Base-by-base conservation (phyloP, 1,140 invertebrate genomes). In the Zophobas atratus region DNA sequence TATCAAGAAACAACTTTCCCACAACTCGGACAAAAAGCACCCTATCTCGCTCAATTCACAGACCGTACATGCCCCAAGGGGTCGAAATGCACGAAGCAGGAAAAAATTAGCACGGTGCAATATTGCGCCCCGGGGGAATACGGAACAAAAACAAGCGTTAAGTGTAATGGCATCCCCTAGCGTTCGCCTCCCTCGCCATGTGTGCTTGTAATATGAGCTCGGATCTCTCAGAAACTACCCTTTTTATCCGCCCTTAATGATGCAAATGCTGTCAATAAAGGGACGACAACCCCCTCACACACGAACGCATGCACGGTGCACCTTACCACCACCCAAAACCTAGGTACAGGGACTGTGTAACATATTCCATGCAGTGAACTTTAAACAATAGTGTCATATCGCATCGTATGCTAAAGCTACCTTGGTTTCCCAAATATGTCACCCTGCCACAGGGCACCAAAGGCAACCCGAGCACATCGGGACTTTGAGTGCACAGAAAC, bases 401-500 rank as follows among this genome's bases (percentile, higher is more conserved):
- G 60, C 60, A 67, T 63, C 57, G 8, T 57, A 74, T 46, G 55
- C 36, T 75, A 75, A 73, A 79, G 78, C 81, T 85, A 85, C 84
- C 84, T 84, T 84, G 80, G 79, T 83, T 83, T 82, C 85, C 84
- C 78, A 86, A 84, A 83, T 85, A 85, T 75, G 84, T 85, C 55
- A 86, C 81, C 81, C 85, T 85, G 80, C 84, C 84, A 79, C 85
- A 86, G 80, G 85, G 84, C 77, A 86, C 85, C 81, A 85, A 84
- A 82, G 84, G 86, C 78, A 85, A 83, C 78, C 85, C 85, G 76
- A 86, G 83, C 76, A 86, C 86, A 79, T 86, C 86, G 72, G 86
- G 86, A 83, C 85, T 86, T 84, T 86, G 86, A 70, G 86, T 83
- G 84, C 86, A 86, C 79, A 86, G 82, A 82, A 86, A 86, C 85